Evolutionary conservation across 2,888 invertebrate species (phyloP).

Genomic region (Drepanosiphum platanoidis): DNA sequence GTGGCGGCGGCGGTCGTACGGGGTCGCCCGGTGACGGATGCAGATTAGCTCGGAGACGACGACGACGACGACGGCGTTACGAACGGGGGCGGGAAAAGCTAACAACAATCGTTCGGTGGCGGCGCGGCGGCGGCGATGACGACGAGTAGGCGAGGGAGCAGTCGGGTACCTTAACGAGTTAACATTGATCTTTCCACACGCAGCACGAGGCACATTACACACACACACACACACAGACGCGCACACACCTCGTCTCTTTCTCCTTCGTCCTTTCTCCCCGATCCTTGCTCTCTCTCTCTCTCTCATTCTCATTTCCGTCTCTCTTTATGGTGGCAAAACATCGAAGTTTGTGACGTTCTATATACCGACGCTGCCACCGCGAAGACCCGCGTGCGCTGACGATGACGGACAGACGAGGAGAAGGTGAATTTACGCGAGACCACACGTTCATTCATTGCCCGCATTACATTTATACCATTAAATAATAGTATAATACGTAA

Average conservation of each 20-base stretch:
- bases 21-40: constrained; percentile 25
- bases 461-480: not conserved
- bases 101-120: constrained; percentile 1
- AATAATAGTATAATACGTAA: not conserved
- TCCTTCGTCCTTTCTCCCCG: too few relatives aligned
- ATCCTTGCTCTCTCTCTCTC: not conserved
- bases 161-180: constrained; percentile 42
- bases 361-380: not conserved
- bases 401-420: not conserved
- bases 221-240: not conserved
- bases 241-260: not conserved
- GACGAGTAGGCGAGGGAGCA: not conserved
- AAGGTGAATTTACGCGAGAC: not conserved
- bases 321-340: not conserved
- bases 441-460: constrained; percentile 5
- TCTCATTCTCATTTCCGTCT: not conserved
- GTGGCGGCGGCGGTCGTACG: not conserved
- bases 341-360: not conserved
- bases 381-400: not conserved
- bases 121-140: not conserved
- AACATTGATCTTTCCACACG: constrained; percentile 53
- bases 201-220: constrained; percentile 17
- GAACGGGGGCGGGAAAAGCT: not conserved
- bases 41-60: constrained; percentile 15
- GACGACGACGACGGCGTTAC: not conserved